Percentiles rank a stretch among this genome's conserved stretches.
Conservation (phyloP, 1,140 invertebrate genomes). For the Stegodyphus mimosarum region DNA sequence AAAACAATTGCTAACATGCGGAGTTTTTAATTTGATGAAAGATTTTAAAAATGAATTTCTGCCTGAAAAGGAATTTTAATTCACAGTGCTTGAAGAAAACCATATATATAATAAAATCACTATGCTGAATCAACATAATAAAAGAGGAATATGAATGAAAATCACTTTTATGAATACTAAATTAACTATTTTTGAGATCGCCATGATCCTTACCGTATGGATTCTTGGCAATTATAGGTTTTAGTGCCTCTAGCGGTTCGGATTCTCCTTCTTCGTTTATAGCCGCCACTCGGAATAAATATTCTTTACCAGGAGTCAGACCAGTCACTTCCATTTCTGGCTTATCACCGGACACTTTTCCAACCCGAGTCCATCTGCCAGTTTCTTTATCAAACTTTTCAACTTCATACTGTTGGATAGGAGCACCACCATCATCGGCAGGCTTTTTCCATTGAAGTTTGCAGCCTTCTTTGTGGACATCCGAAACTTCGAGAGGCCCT, state of each 20-base stretch:
- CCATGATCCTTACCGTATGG: slow-evolving; percentile 78
- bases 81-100: too few relatives aligned
- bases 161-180: too few relatives aligned
- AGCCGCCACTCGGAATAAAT: slow-evolving; percentile 95
- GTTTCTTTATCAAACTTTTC: slow-evolving; percentile 95
- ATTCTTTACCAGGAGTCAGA: slow-evolving; percentile 92
- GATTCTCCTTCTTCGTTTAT: slow-evolving; percentile 97
- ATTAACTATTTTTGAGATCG: too few relatives aligned
- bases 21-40: too few relatives aligned
- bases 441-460: slow-evolving; percentile 86
- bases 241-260: slow-evolving; percentile 90
- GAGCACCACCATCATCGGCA: slow-evolving; percentile 96
- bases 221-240: slow-evolving; percentile 87
- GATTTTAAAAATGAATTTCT: too few relatives aligned
- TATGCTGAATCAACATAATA: too few relatives aligned
- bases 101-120: too few relatives aligned
- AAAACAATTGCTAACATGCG: too few relatives aligned
- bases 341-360: slow-evolving; percentile 77
- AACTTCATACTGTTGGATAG: slow-evolving; percentile 93
- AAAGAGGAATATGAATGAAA: too few relatives aligned
- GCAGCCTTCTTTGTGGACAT: slow-evolving; percentile 87
- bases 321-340: slow-evolving; percentile 93
- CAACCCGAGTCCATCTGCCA: slow-evolving; percentile 94
- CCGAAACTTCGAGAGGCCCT: slow-evolving; percentile 87
- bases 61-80: too few relatives aligned